phyloP scores from a whole-genome alignment of 2,797 vertebrate species.

The Pygocentrus nattereri region DNA sequence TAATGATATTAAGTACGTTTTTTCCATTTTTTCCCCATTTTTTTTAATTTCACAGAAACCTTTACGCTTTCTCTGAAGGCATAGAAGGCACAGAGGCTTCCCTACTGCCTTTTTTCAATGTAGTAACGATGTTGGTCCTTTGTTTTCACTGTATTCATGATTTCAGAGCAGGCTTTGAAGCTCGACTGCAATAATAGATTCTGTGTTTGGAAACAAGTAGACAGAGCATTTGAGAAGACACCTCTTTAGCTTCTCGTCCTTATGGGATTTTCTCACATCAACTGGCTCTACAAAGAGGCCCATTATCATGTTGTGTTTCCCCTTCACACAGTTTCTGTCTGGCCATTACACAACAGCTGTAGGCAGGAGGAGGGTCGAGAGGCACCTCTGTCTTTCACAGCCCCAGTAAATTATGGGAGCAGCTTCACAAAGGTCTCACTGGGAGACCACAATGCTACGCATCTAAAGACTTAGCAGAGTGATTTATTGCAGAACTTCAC shows the following conservation, averaged over 20 bases:
- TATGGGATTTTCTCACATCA: constrained; percentile 3
- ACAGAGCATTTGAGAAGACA: neutral
- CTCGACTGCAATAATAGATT: no score
- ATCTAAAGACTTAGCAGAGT: neutral
- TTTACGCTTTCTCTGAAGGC: no score
- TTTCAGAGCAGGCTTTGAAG: no score
- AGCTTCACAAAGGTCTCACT: constrained; percentile 39
- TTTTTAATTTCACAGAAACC: no score
- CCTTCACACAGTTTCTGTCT: constrained; percentile 9
- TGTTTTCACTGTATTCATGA: no score
- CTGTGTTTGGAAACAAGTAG: neutral
- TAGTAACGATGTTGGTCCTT: no score
- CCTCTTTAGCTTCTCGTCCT: neutral
- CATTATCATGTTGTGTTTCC: constrained; percentile 14
- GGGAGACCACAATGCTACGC: constrained; percentile 34
- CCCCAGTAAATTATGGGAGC: constrained; percentile 41
- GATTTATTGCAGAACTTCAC: constrained; percentile 22
- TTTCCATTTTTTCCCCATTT: no score
- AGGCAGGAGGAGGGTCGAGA: constrained; percentile 18
- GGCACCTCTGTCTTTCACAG: constrained; percentile 29
- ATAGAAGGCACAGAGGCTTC: no score
- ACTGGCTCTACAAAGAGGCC: neutral
- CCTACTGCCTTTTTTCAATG: no score
- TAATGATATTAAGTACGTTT: no score
- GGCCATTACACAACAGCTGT: constrained; percentile 13